Evolutionary conservation across 2,888 invertebrate species (phyloP), one percentile per base, ranked within the genome.

Genomic region (Ectemnius lituratus): DNA sequence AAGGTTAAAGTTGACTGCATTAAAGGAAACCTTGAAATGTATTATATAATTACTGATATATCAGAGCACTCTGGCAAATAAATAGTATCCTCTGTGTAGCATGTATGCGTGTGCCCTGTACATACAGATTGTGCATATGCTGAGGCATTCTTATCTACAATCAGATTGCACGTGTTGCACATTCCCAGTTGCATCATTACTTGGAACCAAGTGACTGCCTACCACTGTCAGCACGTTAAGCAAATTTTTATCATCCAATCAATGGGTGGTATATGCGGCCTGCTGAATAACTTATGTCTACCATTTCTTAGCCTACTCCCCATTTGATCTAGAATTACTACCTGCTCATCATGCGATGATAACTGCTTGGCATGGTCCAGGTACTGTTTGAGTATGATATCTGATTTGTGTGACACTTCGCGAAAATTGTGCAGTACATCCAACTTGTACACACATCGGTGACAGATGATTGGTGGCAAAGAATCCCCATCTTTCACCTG

Each of bases 361-460:
- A 91, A 86, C 79, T 94, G 94, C 91, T 94, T 94, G 75, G 95
- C 94, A 92, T 94, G 95, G 85, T 94, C 93, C 87, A 96, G 91
- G 92, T 95, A 96, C 91, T 95, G 94, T 91, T 94, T 94, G 88
- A 96, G 92, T 84, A 95, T 93, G 86, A 93, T 93, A 91, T 96
- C 95, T 61, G 95, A 94, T 91, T 95, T 95, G 85, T 94, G 94
- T 87, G 96, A 94, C 83, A 94, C 92, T 89, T 95, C 94, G 90
- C 94, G 94, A 92, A 96, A 96, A 86, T 94, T 94, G 91, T 94
- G 94, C 85, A 96, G 93, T 76, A 94, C 94, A 90, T 95, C 95
- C 86, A 96, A 92, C 90, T 96, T 96, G 87, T 93, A 93, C 84
- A 94, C 94, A 92, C 96, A 96, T 84, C 94, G 94, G 77, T 94